Base-by-base conservation (phyloP, 2,797 vertebrate genomes). In the Simalia tracyae region DNA sequence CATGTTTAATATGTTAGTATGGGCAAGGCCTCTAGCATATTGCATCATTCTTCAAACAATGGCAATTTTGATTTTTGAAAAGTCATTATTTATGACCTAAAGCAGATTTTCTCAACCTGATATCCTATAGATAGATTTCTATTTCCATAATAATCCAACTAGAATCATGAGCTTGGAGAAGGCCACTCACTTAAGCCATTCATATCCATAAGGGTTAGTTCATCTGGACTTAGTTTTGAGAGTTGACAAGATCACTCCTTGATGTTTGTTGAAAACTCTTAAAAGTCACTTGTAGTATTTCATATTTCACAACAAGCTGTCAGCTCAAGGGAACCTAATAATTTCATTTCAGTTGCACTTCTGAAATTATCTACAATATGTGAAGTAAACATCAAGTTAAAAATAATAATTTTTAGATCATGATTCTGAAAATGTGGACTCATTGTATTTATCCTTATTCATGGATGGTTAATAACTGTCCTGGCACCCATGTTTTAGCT, bases 341-440 rank as follows among this genome's bases (percentile, higher is more conserved):
- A 96, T 96, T 96, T 92, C 24, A 93, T 96, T 95, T 96, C 85
- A 89, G 66, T 90, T 90, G 19, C 0, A 0, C 94, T 96, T 56
- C 92, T 95, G 92, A 95, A 97, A 96, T 95, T 68, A 96, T 95
- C 90, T 92, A 86, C 72, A 94, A 92, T 93, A 95, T 9, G 12
- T 94, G 90, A 96, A 96, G 94, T 94, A 96, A 97, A 95, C 94
- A 95, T 96, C 93, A 96, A 95, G 96, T 94, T 91, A 95, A 95
- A 97, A 97, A 95, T 94, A 95, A 96, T 93, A 96, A 94, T 96
- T 96, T 92, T 26, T 46, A 92, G 93, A 91, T 95, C 91, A 91
- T 7, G 68, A 54, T 89, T 92, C 93, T 92, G 31, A 91, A 61
- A 87, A 93, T 89, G 86, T 46, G 91, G 90, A 91, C 95, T 95